Evolutionary conservation across 2,113 vertebrate genomes (phyloP), one percentile per base, ranked within the genome.

Genomic region (Tetrax tetrax): DNA sequence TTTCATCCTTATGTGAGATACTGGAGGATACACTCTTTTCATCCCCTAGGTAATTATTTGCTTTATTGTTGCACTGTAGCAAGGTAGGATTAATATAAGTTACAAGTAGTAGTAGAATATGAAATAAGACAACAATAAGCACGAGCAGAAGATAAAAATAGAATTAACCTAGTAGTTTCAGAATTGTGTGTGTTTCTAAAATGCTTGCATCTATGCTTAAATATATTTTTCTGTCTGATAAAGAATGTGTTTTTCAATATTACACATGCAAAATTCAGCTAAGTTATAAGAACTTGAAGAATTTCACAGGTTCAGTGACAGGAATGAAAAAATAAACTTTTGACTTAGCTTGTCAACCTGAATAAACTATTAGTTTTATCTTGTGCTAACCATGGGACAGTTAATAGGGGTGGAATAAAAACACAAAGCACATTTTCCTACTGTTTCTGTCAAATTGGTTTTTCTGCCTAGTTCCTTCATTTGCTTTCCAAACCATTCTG

Each of bases 51-150:
- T 90, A 90, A 72, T 89, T 82, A 80, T 64, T 94, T 91, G 65
- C 70, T 76, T 79, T 87, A 82, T 75, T 91, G 82, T 76, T 90
- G 92, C 21, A 8, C 53, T 68, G 28, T 16, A 38, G 53, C 43
- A 45, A 95, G 70, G 48, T 47, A 60, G 45, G 82, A 78, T 79
- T 89, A 69, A 87, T 93, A 23, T 79, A 68, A 77, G 53, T 79
- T 92, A 76, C 45, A 85, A 93, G 71, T 56, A 92, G 50, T 65
- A 93, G 53, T 19, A 83, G 85, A 79, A 80, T 72, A 82, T 76
- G 41, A 76, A 96, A 76, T 83, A 79, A 91, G 61, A 51, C 69
- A 91, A 59, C 59, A 94, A 61, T 64, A 95, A 90, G 19, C 43
- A 63, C 4, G 41, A 86, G 35, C 4, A 77, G 80, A 76, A 91